Percentiles rank a stretch among this genome's conserved stretches.
phyloP scores from a whole-genome alignment of 2,113 vertebrate genomes.

The Mustela lutreola region DNA sequence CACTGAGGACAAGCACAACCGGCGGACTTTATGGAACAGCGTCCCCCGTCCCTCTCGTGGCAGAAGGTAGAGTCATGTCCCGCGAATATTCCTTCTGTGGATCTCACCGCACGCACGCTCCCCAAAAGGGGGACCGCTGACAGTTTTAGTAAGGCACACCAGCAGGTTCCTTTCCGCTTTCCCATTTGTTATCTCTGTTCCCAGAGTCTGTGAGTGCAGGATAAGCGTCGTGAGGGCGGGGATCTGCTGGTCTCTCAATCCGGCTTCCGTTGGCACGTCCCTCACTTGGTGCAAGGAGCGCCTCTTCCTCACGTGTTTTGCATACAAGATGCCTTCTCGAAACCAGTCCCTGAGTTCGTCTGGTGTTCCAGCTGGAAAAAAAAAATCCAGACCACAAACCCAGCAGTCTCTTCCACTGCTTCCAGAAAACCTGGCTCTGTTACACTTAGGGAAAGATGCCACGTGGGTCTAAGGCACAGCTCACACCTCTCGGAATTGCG shows the following conservation, averaged over 20 bases:
- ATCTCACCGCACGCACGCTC: accelerated
- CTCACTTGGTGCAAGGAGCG: accelerated
- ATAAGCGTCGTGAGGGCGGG: accelerated
- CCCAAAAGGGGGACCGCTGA: accelerated
- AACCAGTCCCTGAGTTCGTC: neutral
- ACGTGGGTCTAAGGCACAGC: neutral
- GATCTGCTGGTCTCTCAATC: neutral
- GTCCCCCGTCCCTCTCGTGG: accelerated
- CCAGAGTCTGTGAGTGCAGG: accelerated
- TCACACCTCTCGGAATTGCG: neutral
- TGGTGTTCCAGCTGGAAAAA: neutral
- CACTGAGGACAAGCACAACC: accelerated
- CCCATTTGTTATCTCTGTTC: too few relatives aligned
- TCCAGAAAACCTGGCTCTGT: neutral
- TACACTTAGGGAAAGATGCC: neutral
- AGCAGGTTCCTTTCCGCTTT: accelerated
- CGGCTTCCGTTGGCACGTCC: neutral
- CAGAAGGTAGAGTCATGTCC: accelerated
- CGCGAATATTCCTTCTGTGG: accelerated
- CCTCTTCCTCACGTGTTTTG: neutral
- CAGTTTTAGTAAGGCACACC: accelerated
- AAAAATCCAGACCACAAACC: too few relatives aligned
- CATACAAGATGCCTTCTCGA: neutral
- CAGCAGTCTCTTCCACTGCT: neutral
- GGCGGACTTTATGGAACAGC: neutral